Base-by-base conservation (phyloP, 2,797 vertebrate species). In the Enoplosus armatus region DNA sequence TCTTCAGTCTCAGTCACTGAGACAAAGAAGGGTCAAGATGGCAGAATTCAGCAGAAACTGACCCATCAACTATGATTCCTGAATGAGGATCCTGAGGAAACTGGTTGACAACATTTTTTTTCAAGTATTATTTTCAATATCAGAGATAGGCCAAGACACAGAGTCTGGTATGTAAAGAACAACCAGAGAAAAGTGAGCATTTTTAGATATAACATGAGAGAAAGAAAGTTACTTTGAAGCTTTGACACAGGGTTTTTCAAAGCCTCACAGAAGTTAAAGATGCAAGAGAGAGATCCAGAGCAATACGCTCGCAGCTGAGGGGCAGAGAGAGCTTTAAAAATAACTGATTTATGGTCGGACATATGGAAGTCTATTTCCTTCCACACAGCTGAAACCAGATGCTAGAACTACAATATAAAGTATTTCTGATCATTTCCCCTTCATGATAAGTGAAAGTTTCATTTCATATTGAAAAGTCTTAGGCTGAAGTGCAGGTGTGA, bases 171-270 rank as follows among this genome's bases (percentile, higher is more conserved):
- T 45, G 63, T 31, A 61, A 86, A 86, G 83, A 61, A 62, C 54
- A 71, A 59, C 24, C 48, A 24, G 8, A 29, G 37, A 76, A 76
- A 85, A 79, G 22, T n/a, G 72, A 63, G 22, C 64, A 29, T 53
- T 75, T 88, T 87, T 22, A 56, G 20, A 72, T 63, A 26, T 16
- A 61, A 82, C 62, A 76, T 84, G 72, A 80, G 66, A 64, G 62
- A 70, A 67, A 53, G 37, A 55, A 70, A 82, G 82, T 78, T 31
- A 69, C 87, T 90, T 90, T 89, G 87, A 88, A 86, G 87, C 75
- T 70, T 77, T 65, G 66, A 81, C 75, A 64, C 27, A n/a, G 70
- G 76, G 29, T 69, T 87, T 51, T 83, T 87, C 80, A 92, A 90
- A 90, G 81, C 77, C 55, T 67, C 50, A 31, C 62, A 77, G 72